These are phyloP conservation scores for Agelas oroides DNA, from an alignment of 37 sponge, comb jelly and placozoan species.

Conservation along the genomic window DNA sequence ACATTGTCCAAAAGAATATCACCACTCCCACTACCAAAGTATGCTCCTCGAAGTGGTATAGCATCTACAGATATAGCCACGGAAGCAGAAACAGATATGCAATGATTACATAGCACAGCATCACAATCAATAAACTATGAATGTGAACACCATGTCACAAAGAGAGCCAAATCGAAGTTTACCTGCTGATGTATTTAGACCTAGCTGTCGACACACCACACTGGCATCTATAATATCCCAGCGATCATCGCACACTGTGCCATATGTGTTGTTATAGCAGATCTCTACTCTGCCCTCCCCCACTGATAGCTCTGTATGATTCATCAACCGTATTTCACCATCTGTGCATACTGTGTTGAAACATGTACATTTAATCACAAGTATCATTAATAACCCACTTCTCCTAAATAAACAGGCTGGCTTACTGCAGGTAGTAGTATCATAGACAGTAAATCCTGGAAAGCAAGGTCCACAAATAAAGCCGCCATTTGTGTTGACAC, in stretches of 20 bases:
- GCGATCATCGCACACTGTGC: slow-evolving; percentile 8
- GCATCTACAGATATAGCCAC: neutral
- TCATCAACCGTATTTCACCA: slow-evolving; percentile 27
- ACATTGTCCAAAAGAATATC: slow-evolving; percentile 35
- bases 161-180: no score
- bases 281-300: slow-evolving; percentile 11
- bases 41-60: slow-evolving; percentile 11
- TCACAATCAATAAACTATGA: no score
- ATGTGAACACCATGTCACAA: no score
- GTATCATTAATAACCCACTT: no score
- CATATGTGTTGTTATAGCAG: neutral
- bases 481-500: slow-evolving; percentile 36
- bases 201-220: neutral
- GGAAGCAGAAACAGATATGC: no score
- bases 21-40: slow-evolving; percentile 29
- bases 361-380: no score
- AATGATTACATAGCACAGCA: no score
- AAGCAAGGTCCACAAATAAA: slow-evolving; percentile 7
- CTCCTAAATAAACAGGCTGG: no score
- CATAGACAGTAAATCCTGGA: no score
- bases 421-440: no score
- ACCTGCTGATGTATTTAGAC: neutral
- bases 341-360: slow-evolving; percentile 23
- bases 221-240: slow-evolving; percentile 13
- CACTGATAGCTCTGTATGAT: slow-evolving; percentile 16